These are phyloP conservation scores for Yponomeuta plumbellus DNA, from an alignment of 2,888 invertebrate genomes.

Conservation along the genomic window DNA sequence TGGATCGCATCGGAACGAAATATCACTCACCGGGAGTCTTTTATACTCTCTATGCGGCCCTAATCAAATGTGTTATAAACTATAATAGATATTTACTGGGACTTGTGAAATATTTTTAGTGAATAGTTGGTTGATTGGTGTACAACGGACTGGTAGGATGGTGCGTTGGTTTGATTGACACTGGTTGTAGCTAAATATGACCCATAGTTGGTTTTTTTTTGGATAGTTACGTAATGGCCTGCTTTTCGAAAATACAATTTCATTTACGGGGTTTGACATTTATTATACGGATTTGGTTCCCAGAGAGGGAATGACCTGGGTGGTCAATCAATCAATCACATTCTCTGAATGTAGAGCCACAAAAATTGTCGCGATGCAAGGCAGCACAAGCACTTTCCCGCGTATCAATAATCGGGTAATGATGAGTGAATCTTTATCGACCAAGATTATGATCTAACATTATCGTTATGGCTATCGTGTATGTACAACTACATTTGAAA, in stretches of 20 bases:
- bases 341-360: not conserved
- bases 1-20: not conserved
- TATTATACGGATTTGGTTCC: too few relatives aligned
- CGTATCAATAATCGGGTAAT: not conserved
- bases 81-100: not conserved
- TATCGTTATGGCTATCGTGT: not conserved
- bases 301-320: too few relatives aligned
- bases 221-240: not conserved
- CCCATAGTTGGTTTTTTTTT: not conserved
- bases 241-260: not conserved
- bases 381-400: not conserved
- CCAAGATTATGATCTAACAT: not conserved
- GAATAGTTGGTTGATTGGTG: not conserved
- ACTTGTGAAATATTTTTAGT: constrained; percentile 6
- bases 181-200: not conserved
- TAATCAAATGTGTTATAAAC: not conserved
- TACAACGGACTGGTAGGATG: not conserved
- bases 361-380: not conserved
- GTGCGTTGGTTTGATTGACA: not conserved
- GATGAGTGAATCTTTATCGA: not conserved
- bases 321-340: too few relatives aligned
- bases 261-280: too few relatives aligned
- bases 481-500: not conserved
- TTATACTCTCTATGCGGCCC: not conserved
- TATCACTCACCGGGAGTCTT: not conserved